These are phyloP conservation scores for Peribatodes rhomboidaria DNA, from an alignment of 2,888 invertebrate species.

Conservation along the genomic window DNA sequence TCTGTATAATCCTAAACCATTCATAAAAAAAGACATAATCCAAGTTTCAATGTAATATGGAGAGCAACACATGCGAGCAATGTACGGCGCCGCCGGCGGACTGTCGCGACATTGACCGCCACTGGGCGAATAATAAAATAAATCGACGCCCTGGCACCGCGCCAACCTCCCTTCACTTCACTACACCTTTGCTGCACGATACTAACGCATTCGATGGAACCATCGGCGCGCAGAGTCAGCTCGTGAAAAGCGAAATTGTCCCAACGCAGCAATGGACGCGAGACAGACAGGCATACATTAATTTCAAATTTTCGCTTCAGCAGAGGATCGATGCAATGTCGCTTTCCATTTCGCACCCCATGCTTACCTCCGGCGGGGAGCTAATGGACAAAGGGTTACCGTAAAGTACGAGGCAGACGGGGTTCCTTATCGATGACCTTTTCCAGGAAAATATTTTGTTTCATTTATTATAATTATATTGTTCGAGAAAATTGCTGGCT, in stretches of 20 bases:
- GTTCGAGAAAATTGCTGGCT: conserved; percentile 56
- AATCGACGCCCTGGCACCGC: conserved; percentile 78
- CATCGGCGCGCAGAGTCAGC: conserved; percentile 52
- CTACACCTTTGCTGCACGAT: conserved; percentile 69
- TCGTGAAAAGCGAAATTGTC: conserved; percentile 50
- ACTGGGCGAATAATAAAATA: conserved; percentile 82
- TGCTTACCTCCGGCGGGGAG: conserved; percentile 45
- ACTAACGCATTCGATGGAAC: conserved; percentile 54
- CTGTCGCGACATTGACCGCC: conserved; percentile 85
- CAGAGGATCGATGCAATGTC: conserved; percentile 63
- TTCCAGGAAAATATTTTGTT: conserved; percentile 46
- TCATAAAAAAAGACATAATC: conserved; percentile 44
- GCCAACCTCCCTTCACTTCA: conserved; percentile 81
- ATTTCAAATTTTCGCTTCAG: conserved; percentile 30
- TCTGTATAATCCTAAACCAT: conserved; percentile 25
- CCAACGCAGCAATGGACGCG: conserved; percentile 40
- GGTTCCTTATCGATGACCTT: conserved; percentile 45
- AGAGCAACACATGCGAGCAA: conserved; percentile 73
- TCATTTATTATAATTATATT: conserved; percentile 44
- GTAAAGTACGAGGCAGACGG: conserved; percentile 38
- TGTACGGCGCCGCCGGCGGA: conserved; percentile 69
- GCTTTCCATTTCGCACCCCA: conserved; percentile 65
- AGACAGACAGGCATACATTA: conserved; percentile 4
- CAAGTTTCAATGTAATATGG: conserved; percentile 62
- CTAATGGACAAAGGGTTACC: conserved; percentile 60